Conservation (phyloP, 2,797 vertebrate genomes). For the Mus spretus region DNA sequence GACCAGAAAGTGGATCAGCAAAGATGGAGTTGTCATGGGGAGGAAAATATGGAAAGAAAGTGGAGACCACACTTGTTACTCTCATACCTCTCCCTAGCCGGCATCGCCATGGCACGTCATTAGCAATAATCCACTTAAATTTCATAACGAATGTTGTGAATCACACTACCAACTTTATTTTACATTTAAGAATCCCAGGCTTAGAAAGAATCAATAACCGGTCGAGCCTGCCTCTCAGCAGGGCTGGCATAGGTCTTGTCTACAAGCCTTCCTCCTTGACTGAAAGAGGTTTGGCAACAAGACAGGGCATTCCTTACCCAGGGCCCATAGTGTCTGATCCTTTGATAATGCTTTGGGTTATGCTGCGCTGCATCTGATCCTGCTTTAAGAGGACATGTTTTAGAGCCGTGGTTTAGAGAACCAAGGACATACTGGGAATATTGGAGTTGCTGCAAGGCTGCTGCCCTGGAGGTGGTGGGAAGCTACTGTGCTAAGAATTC, state of each 20-base stretch:
- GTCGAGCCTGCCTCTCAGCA: neutral
- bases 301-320: neutral
- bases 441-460: neutral
- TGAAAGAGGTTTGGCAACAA: neutral
- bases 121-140: neutral
- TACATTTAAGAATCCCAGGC: neutral
- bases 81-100: neutral
- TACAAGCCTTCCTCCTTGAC: neutral
- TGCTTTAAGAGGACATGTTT: neutral
- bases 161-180: neutral
- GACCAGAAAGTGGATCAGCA: neutral
- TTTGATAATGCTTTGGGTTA: neutral
- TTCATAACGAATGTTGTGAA: neutral
- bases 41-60: neutral
- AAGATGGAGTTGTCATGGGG: neutral
- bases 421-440: neutral
- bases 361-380: neutral
- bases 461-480: neutral
- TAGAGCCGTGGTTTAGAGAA: neutral
- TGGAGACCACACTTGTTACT: neutral
- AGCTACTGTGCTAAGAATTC: slow-evolving; percentile 52
- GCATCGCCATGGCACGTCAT: too few relatives aligned
- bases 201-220: neutral
- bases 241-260: neutral
- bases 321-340: too few relatives aligned